Evolutionary conservation across 2,797 vertebrate species (phyloP).

Genomic region (Chelon auratus): DNA sequence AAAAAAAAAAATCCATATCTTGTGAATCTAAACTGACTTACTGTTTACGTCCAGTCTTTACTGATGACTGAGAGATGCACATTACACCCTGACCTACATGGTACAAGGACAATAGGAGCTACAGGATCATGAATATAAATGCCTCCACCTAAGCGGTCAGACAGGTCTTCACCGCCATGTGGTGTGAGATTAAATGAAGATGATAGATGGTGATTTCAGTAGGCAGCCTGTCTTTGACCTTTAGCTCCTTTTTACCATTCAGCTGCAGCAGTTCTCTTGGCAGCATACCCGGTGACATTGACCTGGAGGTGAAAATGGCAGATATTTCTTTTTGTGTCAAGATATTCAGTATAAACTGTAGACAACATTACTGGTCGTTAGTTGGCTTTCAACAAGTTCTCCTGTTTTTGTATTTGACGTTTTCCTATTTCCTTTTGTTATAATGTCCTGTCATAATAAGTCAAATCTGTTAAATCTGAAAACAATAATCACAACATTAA

Average conservation of each 20-base stretch:
- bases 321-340: constrained; percentile 11
- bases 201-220: constrained; percentile 58
- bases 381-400: not conserved
- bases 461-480: not conserved
- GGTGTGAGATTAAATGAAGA: constrained; percentile 52
- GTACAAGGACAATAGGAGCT: constrained; percentile 50
- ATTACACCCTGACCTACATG: constrained; percentile 48
- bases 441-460: not conserved
- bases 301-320: constrained; percentile 14
- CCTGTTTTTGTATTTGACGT: constrained; percentile 23
- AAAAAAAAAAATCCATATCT: not conserved
- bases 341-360: constrained; percentile 11
- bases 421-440: not conserved
- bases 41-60: constrained; percentile 23
- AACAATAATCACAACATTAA: not conserved
- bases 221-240: constrained; percentile 57
- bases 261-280: not conserved
- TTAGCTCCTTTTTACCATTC: constrained; percentile 42
- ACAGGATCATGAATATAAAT: constrained; percentile 58
- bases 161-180: constrained; percentile 40
- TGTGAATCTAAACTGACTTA: not conserved
- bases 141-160: constrained; percentile 34
- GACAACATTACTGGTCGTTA: not conserved
- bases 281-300: constrained; percentile 26
- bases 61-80: constrained; percentile 18